Evolutionary conservation across 2,113 vertebrate genomes (phyloP).

Genomic region (Lethenteron reissneri): DNA sequence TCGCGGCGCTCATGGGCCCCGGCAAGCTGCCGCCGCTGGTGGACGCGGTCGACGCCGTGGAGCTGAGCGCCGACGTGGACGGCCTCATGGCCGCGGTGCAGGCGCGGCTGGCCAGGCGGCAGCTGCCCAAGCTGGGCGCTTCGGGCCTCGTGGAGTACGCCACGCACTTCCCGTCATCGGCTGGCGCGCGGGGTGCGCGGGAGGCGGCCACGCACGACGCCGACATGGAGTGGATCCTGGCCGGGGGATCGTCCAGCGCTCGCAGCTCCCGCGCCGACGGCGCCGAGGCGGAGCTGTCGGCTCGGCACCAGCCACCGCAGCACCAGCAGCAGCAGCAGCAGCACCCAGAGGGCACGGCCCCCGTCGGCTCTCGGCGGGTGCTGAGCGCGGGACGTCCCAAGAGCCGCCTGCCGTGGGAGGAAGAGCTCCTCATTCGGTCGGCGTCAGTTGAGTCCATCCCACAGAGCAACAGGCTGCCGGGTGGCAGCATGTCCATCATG

Average conservation of each 20-base stretch:
- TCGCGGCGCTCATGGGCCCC: slow-evolving; percentile 34
- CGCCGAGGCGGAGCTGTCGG: neutral
- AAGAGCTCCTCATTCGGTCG: neutral
- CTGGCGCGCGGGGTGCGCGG: slow-evolving; percentile 16
- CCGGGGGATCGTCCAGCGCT: slow-evolving; percentile 37
- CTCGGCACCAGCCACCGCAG: too few relatives aligned
- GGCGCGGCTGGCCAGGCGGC: slow-evolving; percentile 42
- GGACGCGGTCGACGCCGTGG: slow-evolving; percentile 42
- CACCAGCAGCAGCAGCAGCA: too few relatives aligned
- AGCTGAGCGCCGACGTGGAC: slow-evolving; percentile 35
- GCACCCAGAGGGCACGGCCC: too few relatives aligned
- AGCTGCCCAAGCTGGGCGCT: slow-evolving; percentile 31
- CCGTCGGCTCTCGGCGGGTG: slow-evolving; percentile 30
- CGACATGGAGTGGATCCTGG: slow-evolving; percentile 53
- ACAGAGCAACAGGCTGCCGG: too few relatives aligned
- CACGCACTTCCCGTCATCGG: slow-evolving; percentile 28
- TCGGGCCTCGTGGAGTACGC: slow-evolving; percentile 45
- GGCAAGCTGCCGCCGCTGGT: slow-evolving; percentile 34
- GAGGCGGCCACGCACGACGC: slow-evolving; percentile 24
- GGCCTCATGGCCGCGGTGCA: slow-evolving; percentile 46
- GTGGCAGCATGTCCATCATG: too few relatives aligned
- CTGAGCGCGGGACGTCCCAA: slow-evolving; percentile 62
- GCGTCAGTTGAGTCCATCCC: neutral
- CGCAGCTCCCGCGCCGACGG: slow-evolving; percentile 23
- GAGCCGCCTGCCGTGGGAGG: slow-evolving; percentile 73